phyloP scores from a whole-genome alignment of 2,888 invertebrate species.

The Orthonychiurus folsomi region DNA sequence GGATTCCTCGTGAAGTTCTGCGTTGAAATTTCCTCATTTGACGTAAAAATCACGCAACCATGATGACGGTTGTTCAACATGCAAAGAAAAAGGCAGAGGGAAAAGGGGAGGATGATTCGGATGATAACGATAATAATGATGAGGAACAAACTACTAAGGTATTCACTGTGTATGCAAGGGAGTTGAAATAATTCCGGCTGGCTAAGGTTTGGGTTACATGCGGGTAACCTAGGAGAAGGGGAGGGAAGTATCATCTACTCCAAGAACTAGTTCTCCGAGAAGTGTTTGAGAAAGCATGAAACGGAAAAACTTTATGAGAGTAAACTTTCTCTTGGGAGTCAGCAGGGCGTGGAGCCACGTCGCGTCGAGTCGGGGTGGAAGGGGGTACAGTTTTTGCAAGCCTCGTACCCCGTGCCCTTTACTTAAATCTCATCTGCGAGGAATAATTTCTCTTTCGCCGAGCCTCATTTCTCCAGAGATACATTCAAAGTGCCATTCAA shows the following conservation, averaged over 20 bases:
- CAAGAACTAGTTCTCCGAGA: not conserved
- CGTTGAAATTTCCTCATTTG: slow-evolving; percentile 12
- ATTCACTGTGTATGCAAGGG: too few relatives aligned
- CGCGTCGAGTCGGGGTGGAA: too few relatives aligned
- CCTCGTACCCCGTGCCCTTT: too few relatives aligned
- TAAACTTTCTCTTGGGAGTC: slow-evolving; percentile 28
- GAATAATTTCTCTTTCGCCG: too few relatives aligned
- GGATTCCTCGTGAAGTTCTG: not conserved
- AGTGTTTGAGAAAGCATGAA: slow-evolving; percentile 23
- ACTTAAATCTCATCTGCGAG: too few relatives aligned
- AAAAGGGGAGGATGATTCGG: slow-evolving; percentile 6
- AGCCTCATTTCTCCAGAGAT: too few relatives aligned
- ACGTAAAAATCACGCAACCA: slow-evolving; percentile 14
- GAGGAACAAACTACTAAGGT: slow-evolving; percentile 1
- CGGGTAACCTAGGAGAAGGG: too few relatives aligned
- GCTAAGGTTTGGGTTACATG: not conserved
- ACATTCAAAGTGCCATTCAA: too few relatives aligned
- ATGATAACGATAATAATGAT: slow-evolving; percentile 13
- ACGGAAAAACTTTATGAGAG: slow-evolving; percentile 20
- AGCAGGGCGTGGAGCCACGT: slow-evolving; percentile 15
- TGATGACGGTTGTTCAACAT: slow-evolving; percentile 6
- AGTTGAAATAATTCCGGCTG: not conserved
- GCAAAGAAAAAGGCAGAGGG: slow-evolving; percentile 8
- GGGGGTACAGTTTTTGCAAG: too few relatives aligned
- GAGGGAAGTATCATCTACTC: too few relatives aligned